Base-by-base conservation (phyloP, 2,797 vertebrate species). In the Alectoris magna region DNA sequence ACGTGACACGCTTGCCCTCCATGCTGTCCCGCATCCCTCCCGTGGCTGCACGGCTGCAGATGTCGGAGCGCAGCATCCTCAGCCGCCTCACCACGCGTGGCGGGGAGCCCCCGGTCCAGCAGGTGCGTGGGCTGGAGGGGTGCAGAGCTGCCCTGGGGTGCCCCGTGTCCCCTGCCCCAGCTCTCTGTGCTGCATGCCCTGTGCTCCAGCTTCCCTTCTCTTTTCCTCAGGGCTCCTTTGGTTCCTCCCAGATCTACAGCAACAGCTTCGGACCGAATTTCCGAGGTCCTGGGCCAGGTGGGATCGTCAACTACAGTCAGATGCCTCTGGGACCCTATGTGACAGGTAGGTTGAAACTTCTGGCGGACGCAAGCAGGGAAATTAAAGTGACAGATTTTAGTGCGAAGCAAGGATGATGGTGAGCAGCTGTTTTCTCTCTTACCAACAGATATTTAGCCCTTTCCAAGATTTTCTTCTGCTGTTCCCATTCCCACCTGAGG, bases 301-400 rank as follows among this genome's bases (percentile, higher is more conserved):
- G 98, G 72, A 98, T 99, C 96, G 98, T 99, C 95, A 99, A 99
- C 98, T 99, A 99, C 97, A 99, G 98, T 82, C 99, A 99, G 98
- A 99, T 99, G 99, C 99, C 99, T 84, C 98, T 99, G 85, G 99
- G 99, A 82, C 99, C 99, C 5, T 99, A 99, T 0, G 99, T 99
- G 97, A 99, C 99, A 1, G 99, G 99, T 99, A 97, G 97, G 98
- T 94, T 1, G 4, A 38, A n/a, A 14, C 39, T 80, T 78, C 3
- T 14, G 44, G 51, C 0, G 3, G 75, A 31, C 0, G 3, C 16
- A 72, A 39, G 38, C 24, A 53, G 49, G 56, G 72, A 16, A 63
- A 24, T 27, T 34, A 24, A 24, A 60, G 76, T 87, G 36, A 23
- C 2, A 11, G 58, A n/a, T 87, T 53, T 72, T 46, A 24, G 67